Base-by-base conservation (phyloP, 2,797 vertebrate genomes). In the Sebastes kiyomatsui region DNA sequence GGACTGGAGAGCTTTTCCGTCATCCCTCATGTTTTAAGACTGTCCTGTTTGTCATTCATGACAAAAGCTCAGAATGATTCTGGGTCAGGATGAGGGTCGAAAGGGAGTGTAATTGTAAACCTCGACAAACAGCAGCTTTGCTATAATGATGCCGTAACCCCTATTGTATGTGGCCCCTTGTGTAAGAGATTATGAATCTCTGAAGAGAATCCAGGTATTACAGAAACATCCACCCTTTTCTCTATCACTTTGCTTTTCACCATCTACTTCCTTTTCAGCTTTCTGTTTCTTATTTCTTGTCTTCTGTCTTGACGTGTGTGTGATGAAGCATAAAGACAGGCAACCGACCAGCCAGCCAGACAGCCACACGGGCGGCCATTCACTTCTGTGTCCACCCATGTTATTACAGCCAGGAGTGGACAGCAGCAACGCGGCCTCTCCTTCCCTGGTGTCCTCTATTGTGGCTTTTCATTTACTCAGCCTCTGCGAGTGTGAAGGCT, bases 381-480 rank as follows among this genome's bases (percentile, higher is more conserved):
- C 78, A 61, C 78, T 72, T 67, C 81, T 59, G 76, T 87, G 77
- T 88, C 82, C 88, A 80, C 79, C 87, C 76, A 80, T 87, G 77
- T 87, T 82, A 90, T 90, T 86, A 84, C 62, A 82, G 67, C 67
- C 55, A 70, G 86, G 77, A 85, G 82, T 84, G 81, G 86, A 85
- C 87, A 71, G 84, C 75, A 56, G 80, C 60, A 85, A 75, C 70
- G 61, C 72, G 79, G 87, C 79, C 74, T 81, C 81, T 84, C 73
- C 79, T 28, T 87, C 85, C 90, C 80, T 28, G 60, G 83, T 74
- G 83, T 89, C 71, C 81, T 90, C 86, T 81, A 59, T 84, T 86
- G 84, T 88, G 79, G 84, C 84, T 91, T 84, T 89, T 88, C 90
- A 91, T 92, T 92, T 91, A 87, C 88, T 91, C 75, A 69, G 81